Percentiles rank a stretch among this genome's conserved stretches.
phyloP scores from a whole-genome alignment of 2,888 invertebrate species.

The Synergus itoensis region DNA sequence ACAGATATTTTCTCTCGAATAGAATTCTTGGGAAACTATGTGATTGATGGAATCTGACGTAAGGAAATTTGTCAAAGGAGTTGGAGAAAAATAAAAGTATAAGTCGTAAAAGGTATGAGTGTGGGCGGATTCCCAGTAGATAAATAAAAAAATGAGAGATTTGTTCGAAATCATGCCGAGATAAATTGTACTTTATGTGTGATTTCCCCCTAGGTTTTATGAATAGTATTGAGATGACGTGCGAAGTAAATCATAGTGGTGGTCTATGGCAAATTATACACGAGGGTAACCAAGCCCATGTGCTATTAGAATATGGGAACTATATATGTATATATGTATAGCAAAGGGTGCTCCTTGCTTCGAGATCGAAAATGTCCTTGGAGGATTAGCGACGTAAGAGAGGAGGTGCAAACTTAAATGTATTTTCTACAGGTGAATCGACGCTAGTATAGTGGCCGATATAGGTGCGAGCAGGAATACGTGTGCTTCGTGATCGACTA shows the following conservation, averaged over 20 bases:
- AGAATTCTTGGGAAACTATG: neutral
- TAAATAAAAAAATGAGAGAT: neutral
- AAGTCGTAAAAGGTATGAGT: neutral
- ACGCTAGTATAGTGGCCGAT: neutral
- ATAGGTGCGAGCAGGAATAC: neutral
- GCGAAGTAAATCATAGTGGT: neutral
- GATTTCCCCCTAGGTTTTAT: neutral
- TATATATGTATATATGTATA: too few relatives aligned
- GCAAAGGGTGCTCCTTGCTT: neutral
- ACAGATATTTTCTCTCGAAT: neutral
- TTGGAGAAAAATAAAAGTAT: neutral
- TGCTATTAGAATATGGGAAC: neutral
- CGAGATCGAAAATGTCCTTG: neutral
- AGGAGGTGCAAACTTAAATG: neutral
- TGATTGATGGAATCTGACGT: neutral
- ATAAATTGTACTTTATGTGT: neutral
- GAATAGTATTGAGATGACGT: neutral
- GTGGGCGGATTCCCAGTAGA: conserved; percentile 1
- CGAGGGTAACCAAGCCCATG: neutral
- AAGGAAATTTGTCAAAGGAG: neutral
- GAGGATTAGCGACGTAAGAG: neutral
- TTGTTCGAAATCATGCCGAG: neutral
- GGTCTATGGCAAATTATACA: neutral
- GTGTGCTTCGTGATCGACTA: conserved; percentile 7
- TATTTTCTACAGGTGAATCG: neutral